Percentiles rank a stretch among this genome's conserved stretches.
Conservation (phyloP, 2,888 invertebrate species). For the Hirtodrosophila duncani region DNA sequence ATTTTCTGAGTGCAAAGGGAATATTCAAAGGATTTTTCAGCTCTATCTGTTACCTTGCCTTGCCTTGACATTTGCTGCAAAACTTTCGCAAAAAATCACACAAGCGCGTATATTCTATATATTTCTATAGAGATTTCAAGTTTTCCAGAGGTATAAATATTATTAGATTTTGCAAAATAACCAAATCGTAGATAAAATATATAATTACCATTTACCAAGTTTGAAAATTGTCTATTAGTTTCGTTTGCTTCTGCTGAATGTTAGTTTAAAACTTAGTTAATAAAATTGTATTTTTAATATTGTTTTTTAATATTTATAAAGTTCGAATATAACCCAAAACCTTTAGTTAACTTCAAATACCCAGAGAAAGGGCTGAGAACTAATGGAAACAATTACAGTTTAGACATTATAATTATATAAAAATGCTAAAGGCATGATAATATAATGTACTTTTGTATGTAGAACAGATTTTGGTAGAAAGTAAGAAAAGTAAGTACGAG, state of each 20-base stretch:
- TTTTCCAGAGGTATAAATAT: constrained; percentile 32
- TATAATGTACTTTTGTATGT: constrained; percentile 26
- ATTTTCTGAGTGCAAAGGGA: no score
- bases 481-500: constrained; percentile 28
- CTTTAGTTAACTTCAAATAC: constrained; percentile 36
- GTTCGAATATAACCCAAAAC: constrained; percentile 31
- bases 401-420: constrained; percentile 23
- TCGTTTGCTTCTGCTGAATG: no score
- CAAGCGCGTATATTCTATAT: constrained; percentile 49
- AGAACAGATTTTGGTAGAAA: constrained; percentile 31
- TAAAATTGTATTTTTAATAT: constrained; percentile 31
- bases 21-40: not conserved
- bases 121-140: constrained; percentile 6
- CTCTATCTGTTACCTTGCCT: no score
- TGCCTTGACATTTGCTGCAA: constrained; percentile 42
- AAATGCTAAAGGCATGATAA: constrained; percentile 36
- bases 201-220: constrained; percentile 52
- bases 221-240: no score
- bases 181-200: constrained; percentile 44
- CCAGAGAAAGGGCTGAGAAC: constrained; percentile 30
- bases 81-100: constrained; percentile 60
- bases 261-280: constrained; percentile 38
- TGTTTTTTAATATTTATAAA: not conserved
- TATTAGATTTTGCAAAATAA: constrained; percentile 63
- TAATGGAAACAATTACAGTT: constrained; percentile 32